Percentiles rank a stretch among this genome's conserved stretches.
These are phyloP conservation scores for Lamellibrachia columna DNA, from an alignment of 2,888 invertebrate genomes.

Conservation along the genomic window DNA sequence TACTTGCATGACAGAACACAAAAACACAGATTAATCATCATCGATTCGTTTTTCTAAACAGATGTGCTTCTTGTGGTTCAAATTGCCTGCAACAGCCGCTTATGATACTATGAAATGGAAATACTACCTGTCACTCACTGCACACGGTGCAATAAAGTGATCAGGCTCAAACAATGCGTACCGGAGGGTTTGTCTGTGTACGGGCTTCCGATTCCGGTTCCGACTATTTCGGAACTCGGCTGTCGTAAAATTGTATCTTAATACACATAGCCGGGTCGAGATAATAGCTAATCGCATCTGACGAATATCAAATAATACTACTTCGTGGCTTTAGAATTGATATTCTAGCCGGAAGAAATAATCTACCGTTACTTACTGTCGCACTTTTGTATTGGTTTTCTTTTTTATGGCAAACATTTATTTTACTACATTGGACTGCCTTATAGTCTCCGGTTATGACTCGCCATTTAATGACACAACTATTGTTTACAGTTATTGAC, in stretches of 20 bases:
- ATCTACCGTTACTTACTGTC: neutral
- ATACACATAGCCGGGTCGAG: neutral
- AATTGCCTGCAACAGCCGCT: neutral
- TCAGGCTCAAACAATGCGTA: neutral
- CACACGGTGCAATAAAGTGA: neutral
- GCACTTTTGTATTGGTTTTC: neutral
- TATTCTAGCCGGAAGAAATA: neutral
- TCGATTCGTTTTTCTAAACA: neutral
- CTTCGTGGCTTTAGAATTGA: neutral
- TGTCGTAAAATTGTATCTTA: neutral
- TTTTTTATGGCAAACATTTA: neutral
- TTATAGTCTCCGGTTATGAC: neutral
- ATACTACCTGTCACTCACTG: neutral
- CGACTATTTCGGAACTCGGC: neutral
- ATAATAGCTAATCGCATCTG: neutral
- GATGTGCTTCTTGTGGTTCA: neutral
- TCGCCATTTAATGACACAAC: neutral
- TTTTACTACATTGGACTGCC: neutral
- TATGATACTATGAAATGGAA: neutral
- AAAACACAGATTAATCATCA: constrained; percentile 16
- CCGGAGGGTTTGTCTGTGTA: neutral
- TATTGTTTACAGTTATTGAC: neutral
- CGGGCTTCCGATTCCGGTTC: neutral
- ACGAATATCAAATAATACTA: neutral
- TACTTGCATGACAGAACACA: neutral